Evolutionary conservation across 2,113 vertebrate species (phyloP), one percentile per base, ranked within the genome.

Genomic region (Oncorhynchus masou): DNA sequence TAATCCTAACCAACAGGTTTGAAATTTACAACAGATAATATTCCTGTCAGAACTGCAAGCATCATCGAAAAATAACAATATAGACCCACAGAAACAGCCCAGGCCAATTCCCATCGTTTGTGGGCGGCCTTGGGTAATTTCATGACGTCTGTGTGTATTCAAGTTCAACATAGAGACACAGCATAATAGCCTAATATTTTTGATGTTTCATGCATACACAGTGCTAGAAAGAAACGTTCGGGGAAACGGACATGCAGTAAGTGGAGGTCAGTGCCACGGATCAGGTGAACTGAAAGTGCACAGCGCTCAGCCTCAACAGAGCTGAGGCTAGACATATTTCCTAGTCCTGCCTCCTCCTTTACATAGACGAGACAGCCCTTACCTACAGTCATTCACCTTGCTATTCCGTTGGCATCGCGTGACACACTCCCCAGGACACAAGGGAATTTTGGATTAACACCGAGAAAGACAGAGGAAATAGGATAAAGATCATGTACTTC

Each of bases 331-430:
- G 69, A 84, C 72, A 76, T 51, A 71, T 75, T 48, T 70, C n/a
- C 75, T 75, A 77, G 82, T 71, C 78, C 83, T 78, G 71, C 85
- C 88, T 83, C 73, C 79, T 74, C 78, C 80, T 72, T 84, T 79
- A 86, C 75, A 79, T 77, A 76, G 62, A 74, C 68, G 68, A 29
- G 54, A 73, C 68, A 67, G 34, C 49, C 70, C 59, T 59, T 71
- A 81, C 73, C 80, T 80, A 67, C 62, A 29, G 51, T 74, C 81
- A 89, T 80, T 85, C 51, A 27, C 68, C 31, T 66, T 76, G 65
- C 66, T 31, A 57, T 71, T 69, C 31, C 67, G 5, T 9, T 68
- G 34, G 31, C 71, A 45, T 74, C 29, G 59, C 24, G 70, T 54
- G 49, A 74, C 80, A 54, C 85, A 81, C 66, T 79, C 77, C 68